These are phyloP conservation scores for Lydus trimaculatus DNA, from an alignment of 2,888 invertebrate species.

Conservation along the genomic window DNA sequence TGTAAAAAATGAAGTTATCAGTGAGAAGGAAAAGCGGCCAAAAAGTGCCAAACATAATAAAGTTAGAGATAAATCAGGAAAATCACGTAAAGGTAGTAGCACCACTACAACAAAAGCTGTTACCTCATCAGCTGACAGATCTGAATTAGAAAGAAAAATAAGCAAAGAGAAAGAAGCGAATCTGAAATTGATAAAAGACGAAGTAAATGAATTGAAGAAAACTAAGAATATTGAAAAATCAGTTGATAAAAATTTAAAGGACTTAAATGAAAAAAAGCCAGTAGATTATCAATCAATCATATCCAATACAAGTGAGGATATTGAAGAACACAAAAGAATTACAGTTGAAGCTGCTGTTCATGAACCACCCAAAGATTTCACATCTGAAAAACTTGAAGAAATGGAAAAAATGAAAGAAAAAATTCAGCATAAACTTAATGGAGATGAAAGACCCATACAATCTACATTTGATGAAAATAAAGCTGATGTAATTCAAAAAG, in stretches of 20 bases:
- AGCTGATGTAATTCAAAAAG: background rate
- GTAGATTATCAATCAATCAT: slow-evolving; percentile 45
- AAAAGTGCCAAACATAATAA: slow-evolving; percentile 49
- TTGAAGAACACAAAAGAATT: slow-evolving; percentile 49
- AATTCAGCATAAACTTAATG: slow-evolving; percentile 35
- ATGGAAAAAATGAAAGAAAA: slow-evolving; percentile 41
- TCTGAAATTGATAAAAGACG: slow-evolving; percentile 19
- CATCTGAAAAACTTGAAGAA: slow-evolving; percentile 9
- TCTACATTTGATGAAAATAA: background rate
- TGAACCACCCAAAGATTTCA: slow-evolving; percentile 48
- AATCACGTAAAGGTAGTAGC: slow-evolving; percentile 28
- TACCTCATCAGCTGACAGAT: background rate
- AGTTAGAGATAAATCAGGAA: slow-evolving; percentile 38
- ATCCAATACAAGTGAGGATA: slow-evolving; percentile 56
- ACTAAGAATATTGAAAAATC: slow-evolving; percentile 37
- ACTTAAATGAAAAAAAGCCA: background rate
- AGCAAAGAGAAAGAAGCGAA: slow-evolving; percentile 19
- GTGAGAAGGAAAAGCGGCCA: slow-evolving; percentile 44
- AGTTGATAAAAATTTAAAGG: background rate
- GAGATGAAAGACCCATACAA: background rate
- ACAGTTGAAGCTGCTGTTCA: slow-evolving; percentile 58
- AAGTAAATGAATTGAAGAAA: slow-evolving; percentile 12
- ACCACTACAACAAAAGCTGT: slow-evolving; percentile 23
- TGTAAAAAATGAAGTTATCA: slow-evolving; percentile 16
- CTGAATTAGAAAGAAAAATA: slow-evolving; percentile 16